Base-by-base conservation (phyloP, 2,113 vertebrate genomes). In the Maccullochella peelii region DNA sequence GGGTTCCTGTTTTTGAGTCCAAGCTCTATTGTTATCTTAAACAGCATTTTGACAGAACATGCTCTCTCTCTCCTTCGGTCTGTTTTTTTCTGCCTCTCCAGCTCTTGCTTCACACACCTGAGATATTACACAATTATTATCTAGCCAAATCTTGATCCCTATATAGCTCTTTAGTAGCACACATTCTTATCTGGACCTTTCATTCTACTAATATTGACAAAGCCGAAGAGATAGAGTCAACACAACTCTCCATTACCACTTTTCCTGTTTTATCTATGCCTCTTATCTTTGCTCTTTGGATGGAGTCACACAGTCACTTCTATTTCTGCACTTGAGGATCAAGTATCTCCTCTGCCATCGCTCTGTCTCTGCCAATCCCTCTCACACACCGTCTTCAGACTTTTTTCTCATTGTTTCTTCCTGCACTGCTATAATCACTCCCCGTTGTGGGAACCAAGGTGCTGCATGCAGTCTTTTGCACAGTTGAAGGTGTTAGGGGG, bases 1-100 rank as follows among this genome's bases (percentile, higher is more conserved):
- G 93, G 85, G 88, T 95, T 96, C 95, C 95, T 96, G 95, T 96
- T 96, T 93, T 93, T 89, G 73, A 93, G 68, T 70, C 82, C 77
- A 71, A 88, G 82, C 83, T 82, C 91, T 88, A 95, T 95, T 95
- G 94, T 95, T 95, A 91, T 91, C 86, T 90, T 72, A 63, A 86
- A 68, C 83, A 80, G 67, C 66, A 58, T 66, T 72, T 57, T 74
- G n/a, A 68, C 58, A 67, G 62, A 77, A 36, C 38, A 57, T 33
- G 10, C 33, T 55, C 67, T 33, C 50, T 69, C 55, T 23, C 73
- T 58, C 67, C 73, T 44, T 66, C 57, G 33, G 40, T 78, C 77
- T 72, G 8, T 14, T 76, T 78, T 50, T 75, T 47, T 66, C 11
- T 16, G 2, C 15, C 69, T 77, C 75, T 59, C 36, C 33, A 25